A percentile compares a stretch with the other conserved stretches of the same genome.
These are phyloP conservation scores for Parauchenoglanis punctatus DNA, from an alignment of 2,797 vertebrate genomes.

Conservation along the genomic window DNA sequence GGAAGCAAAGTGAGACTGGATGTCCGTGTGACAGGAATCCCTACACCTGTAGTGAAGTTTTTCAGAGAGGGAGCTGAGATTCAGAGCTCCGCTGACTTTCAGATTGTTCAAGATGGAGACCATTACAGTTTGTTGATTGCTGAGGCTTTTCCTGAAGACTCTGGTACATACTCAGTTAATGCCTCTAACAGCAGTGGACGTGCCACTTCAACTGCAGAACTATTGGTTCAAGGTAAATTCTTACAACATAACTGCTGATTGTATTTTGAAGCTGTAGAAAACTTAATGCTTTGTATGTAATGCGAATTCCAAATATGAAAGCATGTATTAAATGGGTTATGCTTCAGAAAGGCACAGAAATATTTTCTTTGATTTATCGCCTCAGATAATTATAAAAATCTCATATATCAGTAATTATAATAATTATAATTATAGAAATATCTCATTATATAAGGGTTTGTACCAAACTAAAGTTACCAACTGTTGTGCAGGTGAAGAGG, in stretches of 20 bases:
- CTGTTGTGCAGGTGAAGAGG: slow-evolving; percentile 77
- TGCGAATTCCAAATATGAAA: neutral
- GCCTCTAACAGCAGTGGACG: slow-evolving; percentile 94
- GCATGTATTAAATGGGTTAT: neutral
- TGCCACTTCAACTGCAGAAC: slow-evolving; percentile 93
- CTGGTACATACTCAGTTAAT: slow-evolving; percentile 93
- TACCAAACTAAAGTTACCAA: slow-evolving; percentile 7
- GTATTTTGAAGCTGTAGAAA: neutral
- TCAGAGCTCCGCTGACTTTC: slow-evolving; percentile 96
- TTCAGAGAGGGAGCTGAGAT: slow-evolving; percentile 98
- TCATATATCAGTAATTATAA: no score
- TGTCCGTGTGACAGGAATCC: slow-evolving; percentile 93
- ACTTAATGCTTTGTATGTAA: neutral
- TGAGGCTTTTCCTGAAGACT: slow-evolving; percentile 97
- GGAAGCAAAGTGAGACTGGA: slow-evolving; percentile 96
- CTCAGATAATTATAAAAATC: neutral
- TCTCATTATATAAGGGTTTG: no score
- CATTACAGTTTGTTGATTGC: slow-evolving; percentile 95
- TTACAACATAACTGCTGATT: neutral
- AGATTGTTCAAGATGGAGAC: slow-evolving; percentile 94
- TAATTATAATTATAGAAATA: neutral
- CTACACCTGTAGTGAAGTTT: slow-evolving; percentile 96
- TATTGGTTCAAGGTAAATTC: slow-evolving; percentile 88
- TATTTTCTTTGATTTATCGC: neutral
- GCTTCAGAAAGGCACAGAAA: neutral